These are phyloP conservation scores for Epinephelus coioides DNA, from an alignment of 2,797 vertebrate species.

Conservation along the genomic window DNA sequence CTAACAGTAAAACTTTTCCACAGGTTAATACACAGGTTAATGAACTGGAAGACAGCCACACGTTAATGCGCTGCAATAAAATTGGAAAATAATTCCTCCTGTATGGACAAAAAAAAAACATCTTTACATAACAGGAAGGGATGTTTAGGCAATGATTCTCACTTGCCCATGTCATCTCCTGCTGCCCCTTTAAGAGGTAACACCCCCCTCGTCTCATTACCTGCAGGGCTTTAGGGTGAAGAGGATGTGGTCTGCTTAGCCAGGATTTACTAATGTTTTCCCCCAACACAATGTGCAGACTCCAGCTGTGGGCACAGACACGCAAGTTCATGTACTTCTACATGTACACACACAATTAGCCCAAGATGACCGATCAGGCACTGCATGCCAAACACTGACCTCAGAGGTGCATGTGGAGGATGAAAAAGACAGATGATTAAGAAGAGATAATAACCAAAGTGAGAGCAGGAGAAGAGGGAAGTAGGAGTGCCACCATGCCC, in stretches of 20 bases:
- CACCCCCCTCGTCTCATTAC: conserved; percentile 68
- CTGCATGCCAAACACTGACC: conserved; percentile 27
- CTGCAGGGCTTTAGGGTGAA: conserved; percentile 69
- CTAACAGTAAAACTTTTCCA: conserved; percentile 38
- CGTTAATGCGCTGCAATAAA: conserved; percentile 20
- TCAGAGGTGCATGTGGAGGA: conserved; percentile 21
- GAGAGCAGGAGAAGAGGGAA: conserved; percentile 7
- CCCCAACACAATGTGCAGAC: conserved; percentile 72
- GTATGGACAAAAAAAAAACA: background rate
- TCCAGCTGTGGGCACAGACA: conserved; percentile 68
- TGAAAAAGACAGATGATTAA: conserved; percentile 1
- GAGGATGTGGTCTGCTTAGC: conserved; percentile 80
- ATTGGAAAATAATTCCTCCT: conserved; percentile 24
- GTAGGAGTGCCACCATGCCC: background rate
- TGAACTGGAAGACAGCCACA: conserved; percentile 26
- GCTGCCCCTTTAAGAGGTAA: conserved; percentile 64
- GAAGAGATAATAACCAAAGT: conserved; percentile 10
- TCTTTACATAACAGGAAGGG: background rate
- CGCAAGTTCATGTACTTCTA: conserved; percentile 39
- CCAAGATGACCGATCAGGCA: background rate
- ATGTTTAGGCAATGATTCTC: conserved; percentile 36
- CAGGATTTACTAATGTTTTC: conserved; percentile 79
- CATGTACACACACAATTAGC: conserved; percentile 34
- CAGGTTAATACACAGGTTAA: conserved; percentile 49
- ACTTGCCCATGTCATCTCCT: conserved; percentile 49